Conservation (phyloP, 2,888 invertebrate species). For the Drosophila multiciliata region DNA sequence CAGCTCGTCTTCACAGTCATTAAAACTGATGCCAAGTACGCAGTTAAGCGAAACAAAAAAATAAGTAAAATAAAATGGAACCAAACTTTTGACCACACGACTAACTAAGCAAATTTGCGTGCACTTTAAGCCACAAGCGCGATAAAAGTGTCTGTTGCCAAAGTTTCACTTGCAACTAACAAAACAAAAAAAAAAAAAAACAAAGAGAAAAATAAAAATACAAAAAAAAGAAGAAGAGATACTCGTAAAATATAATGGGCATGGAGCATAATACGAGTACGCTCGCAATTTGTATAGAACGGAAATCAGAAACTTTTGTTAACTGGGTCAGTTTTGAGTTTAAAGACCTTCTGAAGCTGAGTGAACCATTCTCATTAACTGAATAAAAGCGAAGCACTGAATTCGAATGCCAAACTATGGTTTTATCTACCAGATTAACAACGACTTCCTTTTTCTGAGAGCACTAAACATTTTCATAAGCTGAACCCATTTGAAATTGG, state of each 20-base stretch:
- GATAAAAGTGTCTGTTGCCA: constrained; percentile 74
- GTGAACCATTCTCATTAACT: not conserved
- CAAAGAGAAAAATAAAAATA: not conserved
- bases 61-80: constrained; percentile 17
- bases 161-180: constrained; percentile 57
- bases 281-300: not conserved
- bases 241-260: constrained; percentile 6
- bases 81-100: constrained; percentile 43
- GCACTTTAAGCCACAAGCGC: constrained; percentile 58
- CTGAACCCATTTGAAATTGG: not conserved
- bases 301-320: not conserved
- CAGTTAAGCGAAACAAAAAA: constrained; percentile 24
- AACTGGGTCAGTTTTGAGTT: constrained; percentile 11
- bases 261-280: not conserved
- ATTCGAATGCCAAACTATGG: not conserved
- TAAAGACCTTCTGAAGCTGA: not conserved
- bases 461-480: not conserved
- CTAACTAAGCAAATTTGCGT: constrained; percentile 51
- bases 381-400: not conserved
- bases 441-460: not conserved
- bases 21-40: constrained; percentile 49
- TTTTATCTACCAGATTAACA: not conserved
- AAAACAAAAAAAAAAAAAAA: not conserved
- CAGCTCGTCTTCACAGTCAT: constrained; percentile 60
- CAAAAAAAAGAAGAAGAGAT: not conserved